Evolutionary conservation across 1,140 invertebrate species (phyloP).

Genomic region (Octopus bimaculoides): DNA sequence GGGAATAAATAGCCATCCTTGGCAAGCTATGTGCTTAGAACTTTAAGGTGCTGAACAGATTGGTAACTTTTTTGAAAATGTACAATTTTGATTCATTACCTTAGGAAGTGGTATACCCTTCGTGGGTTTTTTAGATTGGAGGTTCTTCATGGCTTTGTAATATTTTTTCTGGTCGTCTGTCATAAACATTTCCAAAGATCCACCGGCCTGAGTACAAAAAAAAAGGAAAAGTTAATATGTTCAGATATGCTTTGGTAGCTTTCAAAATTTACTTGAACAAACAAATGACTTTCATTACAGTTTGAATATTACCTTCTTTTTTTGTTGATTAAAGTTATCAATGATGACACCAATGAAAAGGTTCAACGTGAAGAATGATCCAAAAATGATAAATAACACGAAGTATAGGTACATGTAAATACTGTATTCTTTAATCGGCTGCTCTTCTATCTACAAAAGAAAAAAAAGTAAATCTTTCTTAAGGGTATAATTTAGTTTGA

Average conservation of each 20-base stretch:
- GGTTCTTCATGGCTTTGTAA: conserved; percentile 99
- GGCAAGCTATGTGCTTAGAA: too few relatives aligned
- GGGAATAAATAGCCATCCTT: too few relatives aligned
- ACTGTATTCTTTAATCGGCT: conserved; percentile 90
- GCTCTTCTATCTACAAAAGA: conserved; percentile 71
- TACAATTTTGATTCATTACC: conserved; percentile 23
- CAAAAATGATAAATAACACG: conserved; percentile 96
- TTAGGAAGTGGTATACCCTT: conserved; percentile 95
- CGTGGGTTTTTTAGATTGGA: conserved; percentile 95
- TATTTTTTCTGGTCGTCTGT: conserved; percentile 99
- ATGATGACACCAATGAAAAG: conserved; percentile 98
- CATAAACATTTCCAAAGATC: conserved; percentile 99
- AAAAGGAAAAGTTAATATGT: conserved; percentile 12
- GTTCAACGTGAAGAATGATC: conserved; percentile 96
- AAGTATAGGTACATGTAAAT: conserved; percentile 98
- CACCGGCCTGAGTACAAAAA: conserved; percentile 69
- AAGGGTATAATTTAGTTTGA: too few relatives aligned
- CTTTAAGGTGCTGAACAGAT: too few relatives aligned
- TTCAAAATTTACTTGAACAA: too few relatives aligned
- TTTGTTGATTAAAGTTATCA: conserved; percentile 98
- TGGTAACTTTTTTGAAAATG: too few relatives aligned
- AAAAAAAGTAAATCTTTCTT: conserved; percentile 5
- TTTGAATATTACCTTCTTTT: conserved; percentile 70
- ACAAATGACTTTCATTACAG: too few relatives aligned
- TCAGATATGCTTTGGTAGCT: too few relatives aligned